Conservation (phyloP, 2,797 vertebrate species). For the Halcyon badia region DNA sequence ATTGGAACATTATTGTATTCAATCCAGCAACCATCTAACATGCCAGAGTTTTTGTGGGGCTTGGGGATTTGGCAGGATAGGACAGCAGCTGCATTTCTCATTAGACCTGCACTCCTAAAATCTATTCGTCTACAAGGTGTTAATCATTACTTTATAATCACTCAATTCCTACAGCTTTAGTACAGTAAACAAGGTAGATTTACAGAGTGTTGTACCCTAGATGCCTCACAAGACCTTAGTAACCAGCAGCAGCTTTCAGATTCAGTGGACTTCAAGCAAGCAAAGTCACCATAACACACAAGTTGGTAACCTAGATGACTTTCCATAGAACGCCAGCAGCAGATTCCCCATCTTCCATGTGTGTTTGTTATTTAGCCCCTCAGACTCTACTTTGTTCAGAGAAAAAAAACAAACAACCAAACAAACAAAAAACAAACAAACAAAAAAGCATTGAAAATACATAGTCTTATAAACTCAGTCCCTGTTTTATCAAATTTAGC, state of each 20-base stretch:
- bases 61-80: neutral
- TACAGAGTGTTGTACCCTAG: neutral
- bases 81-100: neutral
- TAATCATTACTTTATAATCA: neutral
- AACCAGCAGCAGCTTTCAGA: neutral
- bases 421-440: too few relatives aligned
- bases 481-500: neutral
- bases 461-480: neutral
- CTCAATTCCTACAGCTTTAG: neutral
- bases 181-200: neutral
- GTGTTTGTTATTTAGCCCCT: neutral
- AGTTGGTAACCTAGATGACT: neutral
- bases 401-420: neutral
- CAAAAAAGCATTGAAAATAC: neutral
- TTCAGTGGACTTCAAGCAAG: neutral
- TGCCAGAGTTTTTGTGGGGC: neutral
- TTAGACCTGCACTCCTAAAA: neutral
- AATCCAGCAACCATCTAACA: neutral
- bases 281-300: neutral
- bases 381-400: neutral
- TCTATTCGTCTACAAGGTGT: neutral
- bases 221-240: neutral
- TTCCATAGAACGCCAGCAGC: neutral
- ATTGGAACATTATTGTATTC: fast-evolving
- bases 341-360: fast-evolving